Conservation (phyloP, 2,113 vertebrate genomes). For the Elephantulus edwardii region DNA sequence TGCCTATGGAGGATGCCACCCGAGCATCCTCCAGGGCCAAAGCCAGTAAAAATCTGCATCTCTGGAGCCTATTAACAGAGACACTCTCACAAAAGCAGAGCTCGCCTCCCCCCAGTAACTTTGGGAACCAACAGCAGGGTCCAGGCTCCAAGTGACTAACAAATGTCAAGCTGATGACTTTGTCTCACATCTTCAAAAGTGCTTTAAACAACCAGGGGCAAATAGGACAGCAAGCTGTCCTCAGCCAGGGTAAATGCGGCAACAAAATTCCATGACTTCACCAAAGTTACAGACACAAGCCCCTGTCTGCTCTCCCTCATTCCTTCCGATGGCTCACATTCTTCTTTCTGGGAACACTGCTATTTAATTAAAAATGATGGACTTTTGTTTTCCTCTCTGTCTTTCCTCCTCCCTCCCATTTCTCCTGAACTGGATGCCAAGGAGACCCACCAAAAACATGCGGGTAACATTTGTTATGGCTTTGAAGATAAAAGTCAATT, state of each 20-base stretch:
- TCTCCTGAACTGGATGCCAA: conserved; percentile 77
- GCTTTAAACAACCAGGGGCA: conserved; percentile 73
- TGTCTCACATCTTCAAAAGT: conserved; percentile 75
- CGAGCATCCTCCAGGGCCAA: too few relatives aligned
- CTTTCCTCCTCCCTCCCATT: conserved; percentile 68
- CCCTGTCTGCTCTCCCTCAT: conserved; percentile 44
- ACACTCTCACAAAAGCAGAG: neutral
- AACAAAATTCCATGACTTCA: conserved; percentile 72
- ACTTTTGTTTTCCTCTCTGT: conserved; percentile 77
- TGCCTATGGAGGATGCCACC: too few relatives aligned
- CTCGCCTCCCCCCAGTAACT: neutral
- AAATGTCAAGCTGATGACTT: conserved; percentile 50
- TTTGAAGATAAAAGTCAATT: conserved; percentile 86
- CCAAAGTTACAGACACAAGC: conserved; percentile 75
- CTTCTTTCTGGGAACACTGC: conserved; percentile 73
- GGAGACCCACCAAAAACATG: conserved; percentile 74
- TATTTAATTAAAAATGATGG: conserved; percentile 79
- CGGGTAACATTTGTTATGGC: conserved; percentile 80
- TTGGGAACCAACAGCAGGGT: conserved; percentile 40
- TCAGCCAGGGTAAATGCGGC: conserved; percentile 65
- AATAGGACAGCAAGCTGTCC: conserved; percentile 46
- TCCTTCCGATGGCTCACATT: conserved; percentile 68
- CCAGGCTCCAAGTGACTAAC: conserved; percentile 40
- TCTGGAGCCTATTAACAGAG: neutral
- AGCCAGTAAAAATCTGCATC: neutral